Conservation (phyloP, 2,113 vertebrate species). For the Condylura cristata region DNA sequence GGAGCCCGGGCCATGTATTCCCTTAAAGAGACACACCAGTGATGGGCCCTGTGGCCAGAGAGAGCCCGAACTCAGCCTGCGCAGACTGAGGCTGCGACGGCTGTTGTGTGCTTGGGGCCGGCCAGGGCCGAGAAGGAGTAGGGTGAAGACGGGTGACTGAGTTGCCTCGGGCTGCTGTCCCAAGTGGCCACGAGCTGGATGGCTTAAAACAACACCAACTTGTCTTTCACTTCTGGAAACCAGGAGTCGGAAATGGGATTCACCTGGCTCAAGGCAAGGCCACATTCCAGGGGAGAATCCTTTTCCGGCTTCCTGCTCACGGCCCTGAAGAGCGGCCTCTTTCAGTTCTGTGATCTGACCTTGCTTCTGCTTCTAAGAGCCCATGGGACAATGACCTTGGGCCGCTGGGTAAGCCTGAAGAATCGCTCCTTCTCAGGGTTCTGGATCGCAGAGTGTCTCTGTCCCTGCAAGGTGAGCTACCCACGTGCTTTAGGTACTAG, state of each 20-base stretch:
- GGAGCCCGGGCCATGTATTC: rapidly evolving
- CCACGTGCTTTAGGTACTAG: not conserved
- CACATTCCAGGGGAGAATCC: not conserved
- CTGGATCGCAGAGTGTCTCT: not conserved
- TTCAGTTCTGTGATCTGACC: not conserved
- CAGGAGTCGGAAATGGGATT: not conserved
- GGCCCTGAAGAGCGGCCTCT: not conserved
- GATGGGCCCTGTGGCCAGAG: not conserved
- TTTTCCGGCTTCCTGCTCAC: not conserved
- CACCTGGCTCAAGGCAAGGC: not conserved
- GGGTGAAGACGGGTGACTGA: not conserved
- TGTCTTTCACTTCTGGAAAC: not conserved
- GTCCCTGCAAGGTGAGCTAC: not conserved
- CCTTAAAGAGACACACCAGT: rapidly evolving
- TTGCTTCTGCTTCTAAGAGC: not conserved
- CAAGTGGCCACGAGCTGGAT: not conserved
- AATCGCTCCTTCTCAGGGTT: not conserved
- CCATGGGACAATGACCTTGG: not conserved
- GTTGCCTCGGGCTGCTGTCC: not conserved
- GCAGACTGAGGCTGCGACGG: not conserved
- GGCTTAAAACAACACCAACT: not conserved
- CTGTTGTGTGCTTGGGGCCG: too few species aligned
- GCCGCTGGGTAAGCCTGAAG: not conserved
- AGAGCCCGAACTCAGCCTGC: not conserved
- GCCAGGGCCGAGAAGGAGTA: too few species aligned